Evolutionary conservation across 2,113 vertebrate genomes (phyloP).

Genomic region (Pelecanus crispus): DNA sequence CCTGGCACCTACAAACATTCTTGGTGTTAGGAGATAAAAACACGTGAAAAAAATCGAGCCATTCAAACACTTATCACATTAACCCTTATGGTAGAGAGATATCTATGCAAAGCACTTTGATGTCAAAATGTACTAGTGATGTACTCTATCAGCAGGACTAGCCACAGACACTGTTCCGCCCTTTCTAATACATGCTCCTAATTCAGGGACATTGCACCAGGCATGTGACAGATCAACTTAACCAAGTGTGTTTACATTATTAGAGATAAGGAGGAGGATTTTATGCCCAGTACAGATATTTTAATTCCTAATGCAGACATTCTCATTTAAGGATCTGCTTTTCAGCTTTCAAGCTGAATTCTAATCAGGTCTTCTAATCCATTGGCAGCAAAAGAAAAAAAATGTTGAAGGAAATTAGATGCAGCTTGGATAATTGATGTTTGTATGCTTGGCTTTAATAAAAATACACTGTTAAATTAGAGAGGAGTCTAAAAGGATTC

Average conservation of each 20-base stretch:
- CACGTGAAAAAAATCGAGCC: background rate
- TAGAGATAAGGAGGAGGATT: conserved; percentile 73
- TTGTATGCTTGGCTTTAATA: conserved; percentile 71
- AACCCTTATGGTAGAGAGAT: background rate
- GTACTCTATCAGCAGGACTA: background rate
- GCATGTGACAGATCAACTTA: conserved; percentile 63
- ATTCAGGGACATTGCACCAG: conserved; percentile 17
- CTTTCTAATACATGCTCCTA: background rate
- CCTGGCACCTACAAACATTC: background rate
- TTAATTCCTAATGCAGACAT: conserved; percentile 65
- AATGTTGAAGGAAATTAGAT: conserved; percentile 70
- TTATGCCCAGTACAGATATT: conserved; percentile 51
- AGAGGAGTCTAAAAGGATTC: conserved; percentile 68
- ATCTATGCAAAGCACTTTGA: background rate
- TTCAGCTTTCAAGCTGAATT: conserved; percentile 72
- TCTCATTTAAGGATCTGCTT: conserved; percentile 70
- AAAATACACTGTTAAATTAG: conserved; percentile 74
- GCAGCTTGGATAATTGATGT: conserved; percentile 73
- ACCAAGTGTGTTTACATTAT: conserved; percentile 72
- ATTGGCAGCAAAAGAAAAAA: conserved; percentile 61
- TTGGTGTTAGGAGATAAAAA: background rate
- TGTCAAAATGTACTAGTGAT: background rate
- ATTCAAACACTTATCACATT: background rate
- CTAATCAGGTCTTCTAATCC: conserved; percentile 75
- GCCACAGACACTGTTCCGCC: background rate